Percentiles rank a stretch among this genome's conserved stretches.
Evolutionary conservation across 1,140 invertebrate genomes (phyloP).

Genomic region (Paraescarpia echinospica): DNA sequence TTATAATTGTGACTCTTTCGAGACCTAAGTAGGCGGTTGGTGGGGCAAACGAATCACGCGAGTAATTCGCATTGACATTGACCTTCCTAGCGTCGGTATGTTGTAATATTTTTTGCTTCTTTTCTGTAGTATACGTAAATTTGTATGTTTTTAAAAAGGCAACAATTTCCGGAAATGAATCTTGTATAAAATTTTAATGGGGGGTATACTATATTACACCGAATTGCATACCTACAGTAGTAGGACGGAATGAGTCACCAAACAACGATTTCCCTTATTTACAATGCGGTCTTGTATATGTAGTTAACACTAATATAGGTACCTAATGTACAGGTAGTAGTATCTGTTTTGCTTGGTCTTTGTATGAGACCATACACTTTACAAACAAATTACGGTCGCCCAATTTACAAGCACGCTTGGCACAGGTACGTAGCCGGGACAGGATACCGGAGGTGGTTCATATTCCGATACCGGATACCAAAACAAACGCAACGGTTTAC

Average conservation of each 20-base stretch:
- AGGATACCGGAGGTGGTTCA: background rate
- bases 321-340: background rate
- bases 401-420: background rate
- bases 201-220: background rate
- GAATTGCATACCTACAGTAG: background rate
- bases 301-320: background rate
- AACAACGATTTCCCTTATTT: background rate
- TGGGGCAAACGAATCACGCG: conserved; percentile 3
- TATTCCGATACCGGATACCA: no score
- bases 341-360: background rate
- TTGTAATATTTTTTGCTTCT: background rate
- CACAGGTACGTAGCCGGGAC: background rate
- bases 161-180: background rate
- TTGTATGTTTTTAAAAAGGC: background rate
- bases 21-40: background rate
- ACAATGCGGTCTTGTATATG: background rate
- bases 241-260: background rate
- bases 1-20: conserved; percentile 5
- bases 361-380: background rate
- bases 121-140: background rate
- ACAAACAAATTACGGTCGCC: no score
- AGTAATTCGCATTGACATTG: background rate
- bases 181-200: background rate
- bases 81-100: background rate
- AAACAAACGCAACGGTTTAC: no score